A percentile compares a stretch with the other conserved stretches of the same genome.
These are phyloP conservation scores for Hippocampus abdominalis DNA, from an alignment of 2,113 vertebrate species.

Conservation along the genomic window DNA sequence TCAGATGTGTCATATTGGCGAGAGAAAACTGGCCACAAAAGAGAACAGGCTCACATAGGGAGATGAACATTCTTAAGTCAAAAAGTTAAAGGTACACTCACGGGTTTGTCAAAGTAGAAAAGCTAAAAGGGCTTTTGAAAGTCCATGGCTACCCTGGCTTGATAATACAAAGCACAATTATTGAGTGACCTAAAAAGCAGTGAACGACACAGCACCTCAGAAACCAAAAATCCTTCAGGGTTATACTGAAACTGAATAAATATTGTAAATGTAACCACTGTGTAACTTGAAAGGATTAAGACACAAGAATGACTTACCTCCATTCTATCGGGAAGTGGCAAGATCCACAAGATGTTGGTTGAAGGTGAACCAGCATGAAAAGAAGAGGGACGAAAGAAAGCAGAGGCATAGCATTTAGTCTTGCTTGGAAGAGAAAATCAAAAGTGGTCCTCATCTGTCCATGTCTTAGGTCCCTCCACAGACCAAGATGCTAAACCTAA, in stretches of 20 bases:
- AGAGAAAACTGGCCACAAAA: not conserved
- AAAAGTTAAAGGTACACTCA: not conserved
- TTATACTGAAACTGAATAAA: not conserved
- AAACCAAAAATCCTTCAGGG: not conserved
- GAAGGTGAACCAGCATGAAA: conserved; percentile 30
- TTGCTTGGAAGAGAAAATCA: conserved; percentile 10
- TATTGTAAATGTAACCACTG: not conserved
- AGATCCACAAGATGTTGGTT: conserved; percentile 40
- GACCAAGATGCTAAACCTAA: too few species aligned
- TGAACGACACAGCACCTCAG: not conserved
- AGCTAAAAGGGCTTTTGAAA: not conserved
- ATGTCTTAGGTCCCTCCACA: conserved; percentile 15
- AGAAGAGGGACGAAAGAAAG: conserved; percentile 12
- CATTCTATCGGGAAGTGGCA: conserved; percentile 64
- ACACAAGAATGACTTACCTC: conserved; percentile 54
- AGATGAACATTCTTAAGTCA: not conserved
- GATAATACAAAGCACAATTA: not conserved
- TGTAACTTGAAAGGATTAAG: not conserved
- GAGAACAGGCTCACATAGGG: not conserved
- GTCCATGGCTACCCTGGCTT: not conserved
- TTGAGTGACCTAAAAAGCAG: not conserved
- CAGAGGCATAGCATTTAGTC: conserved; percentile 10
- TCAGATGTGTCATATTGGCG: too few species aligned
- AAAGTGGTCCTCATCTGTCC: conserved; percentile 37
- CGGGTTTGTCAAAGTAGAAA: not conserved